Evolutionary conservation across 2,797 vertebrate species (phyloP), one percentile per base, ranked within the genome.

Genomic region (Muscicapa striata): DNA sequence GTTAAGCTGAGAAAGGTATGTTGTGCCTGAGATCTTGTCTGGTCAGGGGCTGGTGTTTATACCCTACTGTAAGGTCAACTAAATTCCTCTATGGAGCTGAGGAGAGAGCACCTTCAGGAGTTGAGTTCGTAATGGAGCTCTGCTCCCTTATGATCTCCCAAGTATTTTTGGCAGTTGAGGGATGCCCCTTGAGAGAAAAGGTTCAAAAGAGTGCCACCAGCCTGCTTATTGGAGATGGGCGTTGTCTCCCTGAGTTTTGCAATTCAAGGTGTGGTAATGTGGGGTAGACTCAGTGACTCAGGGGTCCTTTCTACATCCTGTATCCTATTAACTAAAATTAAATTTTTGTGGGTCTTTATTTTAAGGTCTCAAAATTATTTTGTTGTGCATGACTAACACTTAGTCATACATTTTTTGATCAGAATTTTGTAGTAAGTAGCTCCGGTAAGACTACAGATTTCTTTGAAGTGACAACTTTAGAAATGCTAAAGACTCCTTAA

Each of bases 191-290:
- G 27, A 51, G 38, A 52, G n/a, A 48, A 61, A 36, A 74, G 5
- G 17, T 19, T 30, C 22, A 22, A 61, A 67, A 2, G 0, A 15
- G 13, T 16, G 18, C 12, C 46, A 3, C 18, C 2, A 66, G 2
- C 12, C 11, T 62, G 40, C 7, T 66, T 34, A 8, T 29, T 70
- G 23, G 34, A 72, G n/a, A 6, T 72, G 41, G 4, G 1, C 36
- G 24, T 32, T 77, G 32, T 64, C 9, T 72, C n/a, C 34, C 7
- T 43, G 41, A 30, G 10, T 77, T 84, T 36, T 82, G 24, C 22
- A 52, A 1, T 62, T 92, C 32, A 40, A 51, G 23, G 20, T 69
- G 40, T 59, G 7, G 54, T 69, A 23, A 20, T 51, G 20, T 15
- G 10, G 10, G 14, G 4, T 54, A 43, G 21, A 34, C 6, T 73